Base-by-base conservation (phyloP, 2,797 vertebrate species). In the Acipenser oxyrinchus region DNA sequence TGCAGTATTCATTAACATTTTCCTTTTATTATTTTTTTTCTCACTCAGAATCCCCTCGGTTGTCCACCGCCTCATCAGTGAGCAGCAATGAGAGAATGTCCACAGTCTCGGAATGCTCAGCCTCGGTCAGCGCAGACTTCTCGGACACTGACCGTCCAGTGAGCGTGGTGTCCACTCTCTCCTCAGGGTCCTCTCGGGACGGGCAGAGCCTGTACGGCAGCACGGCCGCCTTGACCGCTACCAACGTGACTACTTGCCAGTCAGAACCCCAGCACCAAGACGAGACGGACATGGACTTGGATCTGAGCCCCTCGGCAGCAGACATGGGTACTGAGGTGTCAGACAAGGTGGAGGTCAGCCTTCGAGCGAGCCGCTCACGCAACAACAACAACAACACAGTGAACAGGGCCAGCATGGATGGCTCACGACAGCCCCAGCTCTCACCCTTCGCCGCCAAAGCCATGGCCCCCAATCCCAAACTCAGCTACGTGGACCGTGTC, bases 401-500 rank as follows among this genome's bases (percentile, higher is more conserved):
- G 1, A 65, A 75, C 51, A 82, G 85, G 80, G 77, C 68, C 6
- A 76, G 51, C 62, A 59, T 52, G 69, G 77, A 10, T 0, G 59
- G 52, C 0, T 78, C 75, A 37, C 71, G 72, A 58, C 80, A 87
- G 9, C 55, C 71, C 66, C 49, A 61, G 0, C 64, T 83, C 51
- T 90, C 88, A 0, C 91, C 93, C 0, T 88, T 94, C 0, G 76
- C 87, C 8, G 5, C 82, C 0, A 82, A 82, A 61, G 69, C 82
- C 7, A 87, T 71, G 66, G 80, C 79, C 0, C 81, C 89, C 6
- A 90, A 91, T 75, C 89, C 89, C 6, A 92, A 94, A 74, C 86
- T 96, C 73, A 93, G 88, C 66, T 96, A 98, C 61, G 82, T 96
- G 83, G 95, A 96, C 74, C 90, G 94, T 0, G 96, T 99, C 48